A percentile compares a stretch with the other conserved stretches of the same genome.
These are phyloP conservation scores for Catonia carolina DNA, from an alignment of 2,888 invertebrate genomes.

Conservation along the genomic window DNA sequence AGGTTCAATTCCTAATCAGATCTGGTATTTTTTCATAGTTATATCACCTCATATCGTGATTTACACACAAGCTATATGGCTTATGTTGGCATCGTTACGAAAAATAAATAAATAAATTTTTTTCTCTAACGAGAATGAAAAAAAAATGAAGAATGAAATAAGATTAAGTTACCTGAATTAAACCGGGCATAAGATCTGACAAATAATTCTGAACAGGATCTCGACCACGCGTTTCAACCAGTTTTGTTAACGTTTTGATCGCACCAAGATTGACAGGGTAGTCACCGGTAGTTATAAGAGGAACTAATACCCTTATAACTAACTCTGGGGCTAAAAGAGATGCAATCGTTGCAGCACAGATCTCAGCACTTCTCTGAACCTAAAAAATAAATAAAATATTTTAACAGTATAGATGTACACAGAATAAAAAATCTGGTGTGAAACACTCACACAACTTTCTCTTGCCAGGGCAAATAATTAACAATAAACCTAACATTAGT, in stretches of 20 bases:
- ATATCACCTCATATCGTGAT: no score
- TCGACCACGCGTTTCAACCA: conserved; percentile 67
- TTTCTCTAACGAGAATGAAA: no score
- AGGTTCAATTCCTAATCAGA: no score
- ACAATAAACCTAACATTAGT: no score
- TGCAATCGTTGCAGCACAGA: conserved; percentile 70
- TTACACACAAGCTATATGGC: no score
- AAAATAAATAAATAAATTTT: no score
- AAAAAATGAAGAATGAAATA: no score
- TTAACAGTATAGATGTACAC: conserved; percentile 18
- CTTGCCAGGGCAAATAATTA: no score
- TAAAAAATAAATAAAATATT: conserved; percentile 37
- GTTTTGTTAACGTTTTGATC: conserved; percentile 81
- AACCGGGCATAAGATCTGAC: conserved; percentile 75
- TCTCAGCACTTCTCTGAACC: conserved; percentile 80
- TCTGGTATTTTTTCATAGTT: no score
- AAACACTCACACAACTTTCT: no score
- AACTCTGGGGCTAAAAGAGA: conserved; percentile 67
- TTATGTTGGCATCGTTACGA: no score
- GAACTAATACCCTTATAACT: conserved; percentile 53
- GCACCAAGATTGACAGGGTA: conserved; percentile 86
- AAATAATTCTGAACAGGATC: conserved; percentile 70
- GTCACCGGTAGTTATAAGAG: conserved; percentile 80
- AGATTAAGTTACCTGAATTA: conserved; percentile 82
- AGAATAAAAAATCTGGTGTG: no score